phyloP scores from a whole-genome alignment of 2,888 invertebrate species.

The Hyles lineata region DNA sequence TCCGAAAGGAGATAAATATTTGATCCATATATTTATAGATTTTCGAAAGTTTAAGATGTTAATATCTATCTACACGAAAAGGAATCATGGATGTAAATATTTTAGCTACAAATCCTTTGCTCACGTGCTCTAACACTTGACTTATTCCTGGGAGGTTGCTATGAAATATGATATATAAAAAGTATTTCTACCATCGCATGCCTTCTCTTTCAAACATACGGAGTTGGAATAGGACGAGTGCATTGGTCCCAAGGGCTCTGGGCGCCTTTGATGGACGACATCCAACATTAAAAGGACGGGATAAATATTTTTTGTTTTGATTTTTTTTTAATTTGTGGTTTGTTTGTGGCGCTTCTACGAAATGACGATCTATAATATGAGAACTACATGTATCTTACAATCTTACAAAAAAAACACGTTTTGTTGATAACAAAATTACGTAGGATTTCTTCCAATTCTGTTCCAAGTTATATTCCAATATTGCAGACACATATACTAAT shows the following conservation, averaged over 20 bases:
- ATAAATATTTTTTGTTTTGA: conserved; percentile 16
- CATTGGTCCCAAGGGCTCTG: conserved; percentile 8
- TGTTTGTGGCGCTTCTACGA: conserved; percentile 16
- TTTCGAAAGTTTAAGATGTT: too few species aligned
- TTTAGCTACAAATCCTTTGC: not conserved
- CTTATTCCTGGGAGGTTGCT: conserved; percentile 18
- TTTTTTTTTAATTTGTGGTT: conserved; percentile 4
- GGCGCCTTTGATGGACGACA: conserved; percentile 26
- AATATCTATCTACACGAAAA: too few species aligned
- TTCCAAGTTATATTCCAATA: not conserved
- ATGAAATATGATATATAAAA: conserved; percentile 24
- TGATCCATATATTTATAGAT: too few species aligned
- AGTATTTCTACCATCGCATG: conserved; percentile 10
- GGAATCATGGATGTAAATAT: not conserved
- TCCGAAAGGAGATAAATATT: too few species aligned
- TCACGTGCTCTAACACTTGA: not conserved
- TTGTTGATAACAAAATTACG: not conserved
- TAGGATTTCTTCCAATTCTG: not conserved
- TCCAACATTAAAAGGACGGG: conserved; percentile 11
- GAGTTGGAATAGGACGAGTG: not conserved
- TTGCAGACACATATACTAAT: not conserved
- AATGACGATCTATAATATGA: not conserved
- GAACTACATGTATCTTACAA: not conserved
- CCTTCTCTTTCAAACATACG: not conserved
- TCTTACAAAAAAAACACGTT: too few species aligned